Evolutionary conservation across 2,888 invertebrate genomes (phyloP).

Genomic region (Callimorpha dominula): DNA sequence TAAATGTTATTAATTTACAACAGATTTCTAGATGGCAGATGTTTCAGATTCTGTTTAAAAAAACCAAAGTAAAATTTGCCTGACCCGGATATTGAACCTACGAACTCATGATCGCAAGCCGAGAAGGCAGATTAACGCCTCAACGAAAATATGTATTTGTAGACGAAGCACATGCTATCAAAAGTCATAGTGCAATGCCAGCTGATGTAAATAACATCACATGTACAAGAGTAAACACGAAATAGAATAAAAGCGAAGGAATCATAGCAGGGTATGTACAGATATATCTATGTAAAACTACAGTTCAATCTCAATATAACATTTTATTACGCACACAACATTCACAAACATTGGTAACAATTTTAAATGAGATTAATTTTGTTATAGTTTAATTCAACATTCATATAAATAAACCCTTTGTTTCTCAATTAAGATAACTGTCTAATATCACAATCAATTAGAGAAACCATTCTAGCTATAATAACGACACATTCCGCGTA

Average conservation of each 20-base stretch:
- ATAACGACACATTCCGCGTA: background rate
- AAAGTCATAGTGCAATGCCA: constrained; percentile 16
- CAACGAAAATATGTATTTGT: no score
- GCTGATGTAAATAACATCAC: constrained; percentile 13
- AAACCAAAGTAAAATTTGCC: background rate
- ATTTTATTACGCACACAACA: constrained; percentile 14
- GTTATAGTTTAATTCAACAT: background rate
- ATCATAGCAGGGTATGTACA: constrained; percentile 4
- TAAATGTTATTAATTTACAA: background rate
- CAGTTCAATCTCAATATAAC: constrained; percentile 23
- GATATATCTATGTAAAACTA: constrained; percentile 10
- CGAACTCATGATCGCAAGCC: no score
- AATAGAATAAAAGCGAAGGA: constrained; percentile 33
- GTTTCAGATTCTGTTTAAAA: background rate
- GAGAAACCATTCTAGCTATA: background rate
- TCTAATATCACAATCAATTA: constrained; percentile 18
- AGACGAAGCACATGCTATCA: no score
- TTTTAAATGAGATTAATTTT: constrained; percentile 6
- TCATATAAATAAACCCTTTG: background rate
- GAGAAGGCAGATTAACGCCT: no score
- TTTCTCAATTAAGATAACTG: background rate
- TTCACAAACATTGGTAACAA: background rate
- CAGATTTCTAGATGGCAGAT: background rate
- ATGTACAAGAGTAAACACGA: constrained; percentile 30
- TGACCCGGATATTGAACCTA: background rate